Conservation (phyloP, 2,888 invertebrate species). For the Parasteatoda lunata region DNA sequence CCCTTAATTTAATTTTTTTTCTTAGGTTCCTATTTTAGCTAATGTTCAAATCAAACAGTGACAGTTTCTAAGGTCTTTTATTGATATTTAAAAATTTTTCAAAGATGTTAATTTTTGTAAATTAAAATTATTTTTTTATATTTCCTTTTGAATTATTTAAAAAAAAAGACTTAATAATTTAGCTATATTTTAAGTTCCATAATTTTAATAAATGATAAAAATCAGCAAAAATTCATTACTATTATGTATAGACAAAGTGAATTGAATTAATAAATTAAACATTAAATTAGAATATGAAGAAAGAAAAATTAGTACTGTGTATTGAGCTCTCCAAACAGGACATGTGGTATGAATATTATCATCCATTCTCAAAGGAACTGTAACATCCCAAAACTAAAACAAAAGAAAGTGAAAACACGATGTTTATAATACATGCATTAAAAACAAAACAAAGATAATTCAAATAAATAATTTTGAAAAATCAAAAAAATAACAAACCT, state of each 20-base stretch:
- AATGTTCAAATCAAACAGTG: no score
- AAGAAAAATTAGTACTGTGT: constrained; percentile 79
- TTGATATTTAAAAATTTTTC: no score
- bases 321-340: constrained; percentile 90
- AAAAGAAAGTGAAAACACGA: constrained; percentile 31
- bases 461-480: neutral
- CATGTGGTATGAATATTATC: constrained; percentile 86
- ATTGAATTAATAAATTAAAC: neutral
- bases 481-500: constrained; percentile 73
- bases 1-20: no score
- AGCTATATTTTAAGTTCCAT: no score
- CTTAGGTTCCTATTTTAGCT: no score
- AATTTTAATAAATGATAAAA: no score
- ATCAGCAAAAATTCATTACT: no score
- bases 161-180: no score
- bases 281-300: constrained; percentile 7
- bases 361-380: constrained; percentile 88
- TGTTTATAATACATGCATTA: neutral
- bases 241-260: neutral
- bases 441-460: neutral
- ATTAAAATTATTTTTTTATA: no score
- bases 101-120: no score
- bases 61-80: no score
- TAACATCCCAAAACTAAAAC: constrained; percentile 86
- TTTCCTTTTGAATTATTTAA: no score